Base-by-base conservation (phyloP, 2,797 vertebrate species). In the Coracias cyanogaster region DNA sequence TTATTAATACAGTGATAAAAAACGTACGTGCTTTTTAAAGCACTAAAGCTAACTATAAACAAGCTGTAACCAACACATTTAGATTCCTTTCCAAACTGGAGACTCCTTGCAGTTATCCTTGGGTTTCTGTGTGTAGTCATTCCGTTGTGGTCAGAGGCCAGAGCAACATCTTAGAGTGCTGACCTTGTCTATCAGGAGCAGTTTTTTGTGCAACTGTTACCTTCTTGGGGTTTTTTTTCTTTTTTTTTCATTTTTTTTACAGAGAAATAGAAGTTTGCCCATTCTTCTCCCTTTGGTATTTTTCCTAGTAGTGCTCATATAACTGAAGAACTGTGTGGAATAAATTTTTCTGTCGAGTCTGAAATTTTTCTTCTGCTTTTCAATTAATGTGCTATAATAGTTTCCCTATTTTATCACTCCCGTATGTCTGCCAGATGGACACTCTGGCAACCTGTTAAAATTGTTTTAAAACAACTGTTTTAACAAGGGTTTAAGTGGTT, bases 201-300 rank as follows among this genome's bases (percentile, higher is more conserved):
- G 91, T 86, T 65, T 37, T 91, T 74, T 19, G 25, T 37, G 51
- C 24, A 76, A 3, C 24, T 52, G 1, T 65, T 67, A 2, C 9
- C 4, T 35, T n/a, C n/a, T n/a, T n/a, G n/a, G n/a, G n/a, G n/a
- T n/a, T n/a, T n/a, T n/a, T n/a, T n/a, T n/a, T n/a, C n/a, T n/a
- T n/a, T n/a, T 28, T 1, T 18, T 12, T 10, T 12, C 19, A 1
- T 22, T 10, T 15, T 1, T 28, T 41, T 14, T 14, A 7, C 3
- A 41, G 31, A 54, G 46, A 52, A 76, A 37, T 1, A 61, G 29
- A 84, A 72, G 25, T 46, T 45, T 71, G 13, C 22, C 22, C 9
- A 17, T 71, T 88, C 28, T 61, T 70, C 41, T 65, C 24, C 10
- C 12, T 39, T 70, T 31, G 24, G 3, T 48, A 6, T 49, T 88